Evolutionary conservation across 2,797 vertebrate genomes (phyloP), one percentile per base, ranked within the genome.

Genomic region (Cossypha heuglini): DNA sequence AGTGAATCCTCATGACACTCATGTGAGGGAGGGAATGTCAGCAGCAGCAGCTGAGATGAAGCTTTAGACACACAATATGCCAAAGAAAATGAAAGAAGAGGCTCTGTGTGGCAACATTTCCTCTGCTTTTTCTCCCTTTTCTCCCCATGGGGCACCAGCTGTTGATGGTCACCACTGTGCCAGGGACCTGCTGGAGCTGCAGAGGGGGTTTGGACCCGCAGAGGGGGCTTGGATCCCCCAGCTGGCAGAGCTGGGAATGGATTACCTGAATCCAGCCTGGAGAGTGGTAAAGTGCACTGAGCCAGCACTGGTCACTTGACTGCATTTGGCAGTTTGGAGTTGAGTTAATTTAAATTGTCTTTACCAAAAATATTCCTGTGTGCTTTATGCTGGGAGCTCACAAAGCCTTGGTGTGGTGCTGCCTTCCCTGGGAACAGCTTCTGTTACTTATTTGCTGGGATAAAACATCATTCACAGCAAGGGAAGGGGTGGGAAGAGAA

Each of bases 31-130:
- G 67, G 74, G 89, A 42, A 75, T 68, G 93, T 35, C 93, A 88
- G 86, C 90, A 67, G 93, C 81, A 63, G 94, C 76, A 68, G 95
- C 82, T 80, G 79, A 78, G 77, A 73, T 4, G 61, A 79, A 79
- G 83, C 86, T 90, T 81, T 62, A 77, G 76, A 38, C 59, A 10
- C 11, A 63, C 37, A 68, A 54, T 17, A 29, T 37, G 59, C 63
- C 86, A 76, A 78, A 86, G 79, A 84, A 92, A 95, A 81, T 21
- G 58, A 73, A 75, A 81, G 76, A 62, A 81, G 84, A 81, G 55
- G 43, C 74, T 93, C 54, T 13, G 31, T 26, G 31, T 71, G 68
- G 37, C 86, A 83, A 40, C 38, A 58, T 71, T 66, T 71, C 75
- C 71, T 81, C 76, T 57, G 66, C 33, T 85, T 82, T 83, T 55